phyloP scores from a whole-genome alignment of 2,888 invertebrate genomes.

The Esperia sulphurella region DNA sequence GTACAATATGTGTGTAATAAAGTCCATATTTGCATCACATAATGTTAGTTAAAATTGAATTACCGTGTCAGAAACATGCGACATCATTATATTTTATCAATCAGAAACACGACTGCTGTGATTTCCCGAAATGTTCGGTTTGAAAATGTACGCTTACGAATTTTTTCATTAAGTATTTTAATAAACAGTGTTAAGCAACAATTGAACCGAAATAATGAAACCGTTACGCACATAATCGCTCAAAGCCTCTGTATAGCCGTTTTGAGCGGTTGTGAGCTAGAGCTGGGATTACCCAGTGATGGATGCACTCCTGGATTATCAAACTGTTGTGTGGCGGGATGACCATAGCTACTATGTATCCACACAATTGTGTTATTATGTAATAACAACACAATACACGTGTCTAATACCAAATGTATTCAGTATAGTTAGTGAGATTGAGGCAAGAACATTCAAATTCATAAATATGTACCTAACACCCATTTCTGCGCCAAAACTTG shows the following conservation, averaged over 20 bases:
- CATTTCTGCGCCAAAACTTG: too few species aligned
- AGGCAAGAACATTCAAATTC: too few species aligned
- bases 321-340: constrained; percentile 37
- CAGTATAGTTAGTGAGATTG: too few species aligned
- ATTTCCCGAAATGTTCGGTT: neutral
- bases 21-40: too few species aligned
- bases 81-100: neutral
- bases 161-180: constrained; percentile 19
- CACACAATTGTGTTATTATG: neutral
- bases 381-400: neutral
- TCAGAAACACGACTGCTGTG: neutral
- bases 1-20: too few species aligned
- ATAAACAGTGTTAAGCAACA: constrained; percentile 39
- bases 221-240: constrained; percentile 55
- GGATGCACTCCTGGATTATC: constrained; percentile 60
- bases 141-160: neutral
- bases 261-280: constrained; percentile 53
- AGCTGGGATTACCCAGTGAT: constrained; percentile 56
- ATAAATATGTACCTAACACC: too few species aligned
- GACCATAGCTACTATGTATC: constrained; percentile 19
- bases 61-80: too few species aligned
- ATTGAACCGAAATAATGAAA: constrained; percentile 36
- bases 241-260: constrained; percentile 52
- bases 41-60: too few species aligned
- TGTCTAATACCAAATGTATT: too few species aligned